Conservation (phyloP, 2,113 vertebrate species). For the Micronycteris hirsuta region DNA sequence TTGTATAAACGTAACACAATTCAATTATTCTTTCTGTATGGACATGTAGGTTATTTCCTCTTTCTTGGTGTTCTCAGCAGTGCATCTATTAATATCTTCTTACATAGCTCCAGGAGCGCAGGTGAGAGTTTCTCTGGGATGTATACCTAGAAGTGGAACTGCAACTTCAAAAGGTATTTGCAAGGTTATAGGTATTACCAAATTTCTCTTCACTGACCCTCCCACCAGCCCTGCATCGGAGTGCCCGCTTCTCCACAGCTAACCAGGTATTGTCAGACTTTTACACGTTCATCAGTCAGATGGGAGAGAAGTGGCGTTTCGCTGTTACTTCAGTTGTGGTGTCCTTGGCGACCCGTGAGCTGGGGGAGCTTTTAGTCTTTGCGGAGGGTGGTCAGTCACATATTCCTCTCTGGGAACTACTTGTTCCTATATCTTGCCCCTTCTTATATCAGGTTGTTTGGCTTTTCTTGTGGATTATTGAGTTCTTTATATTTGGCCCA, state of each 20-base stretch:
- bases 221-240: background rate
- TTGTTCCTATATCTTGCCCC: background rate
- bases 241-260: background rate
- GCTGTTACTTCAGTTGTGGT: background rate
- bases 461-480: background rate
- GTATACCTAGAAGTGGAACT: too few species aligned
- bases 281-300: background rate
- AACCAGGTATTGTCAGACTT: background rate
- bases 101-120: background rate
- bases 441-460: background rate
- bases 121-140: too few species aligned
- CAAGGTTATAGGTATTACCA: background rate
- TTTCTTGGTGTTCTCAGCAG: background rate
- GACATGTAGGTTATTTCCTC: background rate
- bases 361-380: background rate
- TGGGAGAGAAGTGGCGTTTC: background rate
- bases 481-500: background rate
- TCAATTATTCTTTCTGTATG: background rate
- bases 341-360: background rate
- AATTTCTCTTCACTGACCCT: background rate
- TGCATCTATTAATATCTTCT: background rate
- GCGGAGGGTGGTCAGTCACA: background rate
- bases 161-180: too few species aligned
- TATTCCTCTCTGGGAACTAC: background rate
- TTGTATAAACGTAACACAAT: background rate